Conservation (phyloP, 2,797 vertebrate species). For the Arrhamphus sclerolepis region DNA sequence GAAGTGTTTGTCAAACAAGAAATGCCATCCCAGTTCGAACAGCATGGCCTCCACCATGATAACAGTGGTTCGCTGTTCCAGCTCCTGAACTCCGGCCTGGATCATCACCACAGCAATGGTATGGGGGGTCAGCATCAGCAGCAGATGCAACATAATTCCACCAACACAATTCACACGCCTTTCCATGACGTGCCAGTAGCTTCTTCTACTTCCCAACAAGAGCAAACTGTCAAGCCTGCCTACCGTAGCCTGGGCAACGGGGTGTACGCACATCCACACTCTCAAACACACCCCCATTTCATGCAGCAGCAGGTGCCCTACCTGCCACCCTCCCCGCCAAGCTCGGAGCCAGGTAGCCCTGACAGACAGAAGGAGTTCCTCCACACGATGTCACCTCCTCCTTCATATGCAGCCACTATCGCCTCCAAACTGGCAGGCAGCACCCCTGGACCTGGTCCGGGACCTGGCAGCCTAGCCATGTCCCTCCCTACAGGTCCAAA, state of each 20-base stretch:
- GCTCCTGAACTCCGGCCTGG: constrained; percentile 92
- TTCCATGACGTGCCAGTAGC: constrained; percentile 83
- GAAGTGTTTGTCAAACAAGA: constrained; percentile 96
- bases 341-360: constrained; percentile 96
- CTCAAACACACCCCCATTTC: constrained; percentile 79
- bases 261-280: constrained; percentile 80
- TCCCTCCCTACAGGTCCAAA: constrained; percentile 45
- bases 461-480: constrained; percentile 48
- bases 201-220: constrained; percentile 64
- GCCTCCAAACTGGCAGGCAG: constrained; percentile 90
- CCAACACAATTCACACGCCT: constrained; percentile 83
- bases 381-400: constrained; percentile 93
- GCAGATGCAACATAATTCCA: constrained; percentile 80
- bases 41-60: constrained; percentile 80
- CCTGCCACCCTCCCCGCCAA: constrained; percentile 95
- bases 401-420: constrained; percentile 94
- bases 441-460: constrained; percentile 64
- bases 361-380: constrained; percentile 96
- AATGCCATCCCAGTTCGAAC: constrained; percentile 88
- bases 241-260: constrained; percentile 86
- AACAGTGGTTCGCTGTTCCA: constrained; percentile 89
- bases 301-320: constrained; percentile 86
- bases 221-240: constrained; percentile 87
- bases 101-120: constrained; percentile 83
- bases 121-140: constrained; percentile 78